Evolutionary conservation across 1,140 invertebrate genomes (phyloP), one percentile per base, ranked within the genome.

Genomic region (Penaeus indicus): DNA sequence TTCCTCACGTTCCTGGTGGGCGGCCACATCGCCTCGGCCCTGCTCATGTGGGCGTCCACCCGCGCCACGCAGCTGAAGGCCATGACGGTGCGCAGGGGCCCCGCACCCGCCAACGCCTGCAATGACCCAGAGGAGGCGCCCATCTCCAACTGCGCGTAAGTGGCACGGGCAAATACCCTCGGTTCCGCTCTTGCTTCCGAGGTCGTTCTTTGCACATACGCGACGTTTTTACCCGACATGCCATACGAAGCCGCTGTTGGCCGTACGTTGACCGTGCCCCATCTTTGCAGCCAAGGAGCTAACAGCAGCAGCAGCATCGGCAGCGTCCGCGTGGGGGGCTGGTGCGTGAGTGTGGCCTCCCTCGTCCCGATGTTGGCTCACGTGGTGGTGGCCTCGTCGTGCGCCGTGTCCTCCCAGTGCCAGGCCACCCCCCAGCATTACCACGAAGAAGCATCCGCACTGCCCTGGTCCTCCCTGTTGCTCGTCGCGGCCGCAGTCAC

Each of bases 391-490:
- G 85, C 84, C 38, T 88, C 89, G 21, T 84, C 84, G 0, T 91
- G 91, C 60, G 88, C 85, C 32, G 85, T 69, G 1, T 86, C 85
- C 21, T 60, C 61, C 38, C 69, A n/a, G 19, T 91, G 91, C 77
- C 60, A 61, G 61, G 75, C 78, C 19, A 62, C 61, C 11, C 84
- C 80, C 13, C 69, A 79, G 32, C 85, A 90, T 16, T 89, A 86
- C 27, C 89, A 84, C 21, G 82, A 87, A 38, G 90, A 90, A 67
- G 86, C 86, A 3, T 81, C 89, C 32, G 85, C 89, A 27, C 89
- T 90, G 13, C 85, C 90, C 16, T 91, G 91, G 91, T 79, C 88
- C 18, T 91, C 91, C 27, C 78, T 91, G 16, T 75, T 91, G 22
- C 85, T 91, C 13, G 62, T 84, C 25, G 86, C 90, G 21, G 89